These are phyloP conservation scores for Tortrix viridana DNA, from an alignment of 2,888 invertebrate species.

Conservation along the genomic window DNA sequence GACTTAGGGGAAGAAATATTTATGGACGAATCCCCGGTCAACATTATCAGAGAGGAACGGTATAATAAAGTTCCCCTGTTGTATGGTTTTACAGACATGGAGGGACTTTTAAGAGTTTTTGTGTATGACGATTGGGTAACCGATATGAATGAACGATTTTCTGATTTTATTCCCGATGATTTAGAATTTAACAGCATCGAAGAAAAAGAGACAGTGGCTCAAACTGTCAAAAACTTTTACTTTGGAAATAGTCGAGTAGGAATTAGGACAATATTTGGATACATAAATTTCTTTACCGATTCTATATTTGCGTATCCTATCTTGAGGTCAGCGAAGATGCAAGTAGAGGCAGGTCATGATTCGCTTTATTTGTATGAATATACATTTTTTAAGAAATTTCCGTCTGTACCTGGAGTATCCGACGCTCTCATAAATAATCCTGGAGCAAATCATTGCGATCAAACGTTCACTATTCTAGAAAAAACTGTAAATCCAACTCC, in stretches of 20 bases:
- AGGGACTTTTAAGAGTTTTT: constrained; percentile 30
- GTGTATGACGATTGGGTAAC: constrained; percentile 28
- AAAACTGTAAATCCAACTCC: neutral
- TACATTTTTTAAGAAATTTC: constrained; percentile 5
- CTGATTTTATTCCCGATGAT: constrained; percentile 36
- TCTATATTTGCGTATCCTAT: constrained; percentile 5
- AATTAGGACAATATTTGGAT: constrained; percentile 6
- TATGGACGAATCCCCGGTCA: constrained; percentile 17
- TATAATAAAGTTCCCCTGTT: constrained; percentile 32
- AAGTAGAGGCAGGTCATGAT: constrained; percentile 1
- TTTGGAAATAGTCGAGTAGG: constrained; percentile 3
- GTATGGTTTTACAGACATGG: constrained; percentile 32
- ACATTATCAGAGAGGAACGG: constrained; percentile 25
- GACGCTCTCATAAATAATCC: constrained; percentile 41
- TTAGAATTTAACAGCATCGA: constrained; percentile 24
- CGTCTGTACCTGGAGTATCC: constrained; percentile 12
- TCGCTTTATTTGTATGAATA: constrained; percentile 2
- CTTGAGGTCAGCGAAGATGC: constrained; percentile 8
- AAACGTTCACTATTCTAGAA: constrained; percentile 48
- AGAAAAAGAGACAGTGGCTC: constrained; percentile 19
- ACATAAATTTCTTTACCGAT: constrained; percentile 14
- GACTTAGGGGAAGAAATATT: constrained; percentile 6
- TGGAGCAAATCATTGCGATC: constrained; percentile 53
- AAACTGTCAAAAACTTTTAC: neutral
- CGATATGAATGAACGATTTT: constrained; percentile 36